Evolutionary conservation across 1,140 invertebrate genomes (phyloP), one percentile per base, ranked within the genome.

Genomic region (Centruroides vittatus): DNA sequence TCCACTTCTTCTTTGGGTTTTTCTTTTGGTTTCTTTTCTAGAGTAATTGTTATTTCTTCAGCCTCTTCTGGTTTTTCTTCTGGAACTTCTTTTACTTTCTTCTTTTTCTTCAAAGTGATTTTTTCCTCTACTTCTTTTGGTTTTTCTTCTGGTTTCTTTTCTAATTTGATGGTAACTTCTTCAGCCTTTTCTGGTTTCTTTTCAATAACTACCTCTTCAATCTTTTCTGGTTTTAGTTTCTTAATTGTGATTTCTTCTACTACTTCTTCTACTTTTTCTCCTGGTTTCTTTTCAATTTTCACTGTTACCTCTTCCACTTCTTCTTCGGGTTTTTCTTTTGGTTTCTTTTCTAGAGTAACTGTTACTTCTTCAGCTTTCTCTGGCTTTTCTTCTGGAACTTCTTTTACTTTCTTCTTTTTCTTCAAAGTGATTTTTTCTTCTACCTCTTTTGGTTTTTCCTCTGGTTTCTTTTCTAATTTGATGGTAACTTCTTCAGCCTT

Each of bases 391-490:
- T 61, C 59, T 34, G 58, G 47, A 10, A 41, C 34, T 5, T 41
- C 5, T n/a, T 51, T 55, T 11, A 41, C 47, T 11, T 73, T 52
- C 11, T 56, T 53, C 12, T 58, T 58, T 11, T 65, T 59, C 57
- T 59, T 46, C 8, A 57, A 34, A 36, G 59, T 58, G 3, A 50
- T 35, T 13, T n/a, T 41, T 11, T 59, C 12, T 13, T n/a, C 3
- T 53, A 35, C 58, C 35, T 56, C 56, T 34, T 57, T 54, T 70
- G 57, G 64, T 61, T 67, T 67, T 64, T 13, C 5, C 66, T 71
- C 10, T 72, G 52, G 70, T 81, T 76, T 63, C 49, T 79, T 76
- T 62, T 73, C 72, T 58, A 67, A 59, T 61, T 61, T 53, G 65
- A 35, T 9, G 59, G 56, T 41, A 47, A 57, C 48, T 34, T 35